Evolutionary conservation across 1,140 invertebrate genomes (phyloP).

Genomic region (Philotrypesis tridentata): DNA sequence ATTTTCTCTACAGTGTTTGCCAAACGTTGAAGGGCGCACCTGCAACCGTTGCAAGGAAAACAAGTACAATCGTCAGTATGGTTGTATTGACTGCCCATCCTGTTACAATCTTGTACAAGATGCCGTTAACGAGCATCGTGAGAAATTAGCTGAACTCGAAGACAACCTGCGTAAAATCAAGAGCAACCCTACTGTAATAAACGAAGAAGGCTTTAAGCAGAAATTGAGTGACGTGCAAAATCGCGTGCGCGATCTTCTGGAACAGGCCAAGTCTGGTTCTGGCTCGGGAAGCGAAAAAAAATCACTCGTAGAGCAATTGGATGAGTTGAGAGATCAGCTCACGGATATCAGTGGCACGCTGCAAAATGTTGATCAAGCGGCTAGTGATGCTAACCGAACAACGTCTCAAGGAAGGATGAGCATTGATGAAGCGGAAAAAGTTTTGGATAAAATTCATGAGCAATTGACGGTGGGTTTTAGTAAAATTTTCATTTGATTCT

Average conservation of each 20-base stretch:
- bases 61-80: slow-evolving; percentile 88
- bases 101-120: slow-evolving; percentile 96
- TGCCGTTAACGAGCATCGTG: slow-evolving; percentile 86
- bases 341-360: slow-evolving; percentile 79
- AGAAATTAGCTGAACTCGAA: slow-evolving; percentile 83
- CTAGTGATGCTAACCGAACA: slow-evolving; percentile 77
- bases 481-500: slow-evolving; percentile 29
- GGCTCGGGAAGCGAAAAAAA: slow-evolving; percentile 71
- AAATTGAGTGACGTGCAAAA: slow-evolving; percentile 83
- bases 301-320: slow-evolving; percentile 79
- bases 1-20: slow-evolving; percentile 77
- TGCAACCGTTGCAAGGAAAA: slow-evolving; percentile 96
- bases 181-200: slow-evolving; percentile 85
- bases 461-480: slow-evolving; percentile 76
- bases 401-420: slow-evolving; percentile 79
- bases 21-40: slow-evolving; percentile 92
- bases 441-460: slow-evolving; percentile 82
- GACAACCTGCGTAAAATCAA: slow-evolving; percentile 80
- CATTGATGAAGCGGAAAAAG: slow-evolving; percentile 83
- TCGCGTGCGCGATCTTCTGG: slow-evolving; percentile 81
- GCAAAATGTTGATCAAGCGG: slow-evolving; percentile 77
- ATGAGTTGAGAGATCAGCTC: slow-evolving; percentile 80
- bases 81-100: slow-evolving; percentile 91
- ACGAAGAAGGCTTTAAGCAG: slow-evolving; percentile 88
- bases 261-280: slow-evolving; percentile 80